Conservation (phyloP, 2,888 invertebrate species). For the Chalcis sispes region DNA sequence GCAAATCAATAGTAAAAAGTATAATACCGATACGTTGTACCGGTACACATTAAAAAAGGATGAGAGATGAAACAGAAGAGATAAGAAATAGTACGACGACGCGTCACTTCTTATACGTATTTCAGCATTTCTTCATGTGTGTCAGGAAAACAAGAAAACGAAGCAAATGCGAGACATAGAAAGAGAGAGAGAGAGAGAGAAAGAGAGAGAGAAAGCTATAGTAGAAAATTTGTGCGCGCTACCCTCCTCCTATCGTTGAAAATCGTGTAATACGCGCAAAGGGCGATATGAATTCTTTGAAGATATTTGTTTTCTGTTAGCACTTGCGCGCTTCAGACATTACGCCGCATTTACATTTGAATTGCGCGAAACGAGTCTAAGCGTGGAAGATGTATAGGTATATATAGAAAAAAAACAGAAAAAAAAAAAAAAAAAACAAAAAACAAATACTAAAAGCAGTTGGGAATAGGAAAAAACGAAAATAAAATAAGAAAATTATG, state of each 20-base stretch:
- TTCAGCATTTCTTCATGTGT: constrained; percentile 11
- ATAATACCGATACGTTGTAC: constrained; percentile 19
- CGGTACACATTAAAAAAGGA: background rate
- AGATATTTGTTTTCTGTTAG: constrained; percentile 54
- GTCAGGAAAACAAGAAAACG: background rate
- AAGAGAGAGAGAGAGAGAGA: constrained; percentile 1
- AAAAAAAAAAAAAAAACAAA: background rate
- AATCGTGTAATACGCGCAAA: constrained; percentile 15
- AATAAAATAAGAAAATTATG: too few relatives aligned
- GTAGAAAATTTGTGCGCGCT: constrained; percentile 23
- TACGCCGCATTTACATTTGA: constrained; percentile 52
- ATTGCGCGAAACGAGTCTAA: constrained; percentile 32
- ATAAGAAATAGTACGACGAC: background rate
- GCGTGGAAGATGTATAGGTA: background rate
- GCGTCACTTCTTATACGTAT: constrained; percentile 20
- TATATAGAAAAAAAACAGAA: background rate
- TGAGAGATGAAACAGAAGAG: constrained; percentile 34
- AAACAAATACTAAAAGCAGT: background rate
- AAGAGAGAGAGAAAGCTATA: background rate
- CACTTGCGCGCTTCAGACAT: constrained; percentile 38
- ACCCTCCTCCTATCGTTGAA: background rate
- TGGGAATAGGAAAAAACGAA: background rate
- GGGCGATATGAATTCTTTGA: constrained; percentile 50
- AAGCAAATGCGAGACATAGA: background rate
- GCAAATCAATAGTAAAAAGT: constrained; percentile 45